Evolutionary conservation across 1,140 invertebrate species (phyloP), one percentile per base, ranked within the genome.

Genomic region (Cyclargus thomasi): DNA sequence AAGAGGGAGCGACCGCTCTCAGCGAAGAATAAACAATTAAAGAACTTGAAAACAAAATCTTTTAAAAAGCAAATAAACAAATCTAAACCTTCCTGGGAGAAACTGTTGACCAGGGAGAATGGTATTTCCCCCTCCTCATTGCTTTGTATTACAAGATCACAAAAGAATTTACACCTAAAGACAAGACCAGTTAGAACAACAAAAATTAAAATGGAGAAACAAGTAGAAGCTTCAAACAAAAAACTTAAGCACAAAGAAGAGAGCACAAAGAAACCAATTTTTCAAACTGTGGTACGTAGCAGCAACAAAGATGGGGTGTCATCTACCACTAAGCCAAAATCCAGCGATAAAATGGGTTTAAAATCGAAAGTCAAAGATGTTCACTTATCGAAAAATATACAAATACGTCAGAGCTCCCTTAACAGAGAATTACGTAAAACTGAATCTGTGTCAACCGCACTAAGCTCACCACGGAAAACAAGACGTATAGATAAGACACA

Each of bases 1-100:
- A 86, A 86, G 69, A 89, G 85, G 79, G 85, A 89, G 83, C 84
- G 81, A 67, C 78, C 82, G 79, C 86, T 89, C 86, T 84, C 85
- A 76, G 74, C 76, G 70, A 85, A 78, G 69, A 85, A 76, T 67
- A 67, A 71, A 57, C 80, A 74, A 67, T 71, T 78, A 10, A 76
- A 78, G 3, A 81, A 76, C 53, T 67, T 83, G 11, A 85, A 78
- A 53, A 74, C 76, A 64, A 82, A 81, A 74, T 64, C 74, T 11
- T 35, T 80, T 16, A 76, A 74, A 17, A 81, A 75, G 23, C 71
- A 74, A 11, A 57, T 81, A 18, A 62, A 79, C 7, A 82, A 81
- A 63, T 36, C 78, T 22, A 82, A 77, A 53, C 67, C 74, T 14
- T 69, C 79, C 69, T 87, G 82, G 83, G 78, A 76, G 70, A 81